A percentile compares a stretch with the other conserved stretches of the same genome.
These are phyloP conservation scores for Drosophila micromelanica DNA, from an alignment of 1,140 invertebrate genomes.

Conservation along the genomic window DNA sequence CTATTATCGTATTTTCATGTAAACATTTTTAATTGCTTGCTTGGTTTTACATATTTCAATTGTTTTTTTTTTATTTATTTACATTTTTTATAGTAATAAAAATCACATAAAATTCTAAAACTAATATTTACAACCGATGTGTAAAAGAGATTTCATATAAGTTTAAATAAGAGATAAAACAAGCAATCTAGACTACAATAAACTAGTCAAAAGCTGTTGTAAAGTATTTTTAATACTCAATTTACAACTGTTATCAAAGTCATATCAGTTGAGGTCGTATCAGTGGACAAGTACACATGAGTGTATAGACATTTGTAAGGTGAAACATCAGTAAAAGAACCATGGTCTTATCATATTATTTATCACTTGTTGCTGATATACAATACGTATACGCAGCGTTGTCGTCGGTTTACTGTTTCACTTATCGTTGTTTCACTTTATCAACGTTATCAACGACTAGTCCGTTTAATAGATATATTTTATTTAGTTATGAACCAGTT, in stretches of 20 bases:
- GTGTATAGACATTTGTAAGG: slow-evolving; percentile 17
- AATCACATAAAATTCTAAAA: no score
- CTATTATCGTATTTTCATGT: no score
- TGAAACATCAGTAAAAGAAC: slow-evolving; percentile 16
- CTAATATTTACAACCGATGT: no score
- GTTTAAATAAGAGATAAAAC: no score
- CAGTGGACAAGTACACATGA: slow-evolving; percentile 4
- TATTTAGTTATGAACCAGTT: slow-evolving; percentile 12
- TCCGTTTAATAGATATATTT: background rate
- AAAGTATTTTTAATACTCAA: slow-evolving; percentile 31
- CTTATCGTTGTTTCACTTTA: slow-evolving; percentile 2
- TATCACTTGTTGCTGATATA: slow-evolving; percentile 45
- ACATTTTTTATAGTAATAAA: no score
- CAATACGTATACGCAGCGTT: slow-evolving; percentile 42
- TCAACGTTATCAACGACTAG: background rate
- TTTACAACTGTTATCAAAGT: slow-evolving; percentile 29
- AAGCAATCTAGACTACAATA: background rate
- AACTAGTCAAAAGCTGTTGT: slow-evolving; percentile 13
- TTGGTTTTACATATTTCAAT: background rate
- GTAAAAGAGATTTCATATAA: background rate
- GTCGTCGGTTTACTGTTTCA: background rate
- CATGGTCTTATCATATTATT: slow-evolving; percentile 42
- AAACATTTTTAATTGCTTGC: background rate
- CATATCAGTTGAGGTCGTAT: slow-evolving; percentile 9
- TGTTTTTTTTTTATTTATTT: no score